A percentile compares a stretch with the other conserved stretches of the same genome.
Evolutionary conservation across 2,797 vertebrate genomes (phyloP).

Genomic region (Coluber constrictor): DNA sequence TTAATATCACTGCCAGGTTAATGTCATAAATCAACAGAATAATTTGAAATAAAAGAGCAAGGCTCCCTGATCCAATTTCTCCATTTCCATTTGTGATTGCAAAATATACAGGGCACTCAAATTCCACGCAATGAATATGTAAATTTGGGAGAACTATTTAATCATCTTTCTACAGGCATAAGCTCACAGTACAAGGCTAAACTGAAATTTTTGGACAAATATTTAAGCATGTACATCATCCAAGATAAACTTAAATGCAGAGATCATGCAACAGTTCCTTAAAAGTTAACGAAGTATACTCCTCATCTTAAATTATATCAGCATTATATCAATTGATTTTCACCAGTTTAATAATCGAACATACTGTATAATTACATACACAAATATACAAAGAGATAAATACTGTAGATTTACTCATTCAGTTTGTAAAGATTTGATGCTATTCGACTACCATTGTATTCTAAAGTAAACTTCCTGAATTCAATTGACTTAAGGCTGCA

Average conservation of each 20-base stretch:
- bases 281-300: conserved; percentile 25
- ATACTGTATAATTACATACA: neutral
- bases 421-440: neutral
- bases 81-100: conserved; percentile 29
- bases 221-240: conserved; percentile 12
- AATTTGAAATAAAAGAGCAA: conserved; percentile 42
- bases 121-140: conserved; percentile 56
- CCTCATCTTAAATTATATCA: neutral
- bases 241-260: conserved; percentile 28
- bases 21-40: conserved; percentile 35
- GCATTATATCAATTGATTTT: neutral
- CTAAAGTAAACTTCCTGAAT: neutral
- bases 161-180: conserved; percentile 14
- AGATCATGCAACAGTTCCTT: conserved; percentile 33
- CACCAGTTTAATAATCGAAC: neutral
- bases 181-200: conserved; percentile 48
- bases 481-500: neutral
- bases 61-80: neutral
- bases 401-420: neutral
- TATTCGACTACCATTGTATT: neutral
- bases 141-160: conserved; percentile 26
- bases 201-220: conserved; percentile 36
- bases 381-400: neutral
- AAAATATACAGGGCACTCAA: conserved; percentile 25
- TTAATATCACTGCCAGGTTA: conserved; percentile 35